A percentile compares a stretch with the other conserved stretches of the same genome.
Conservation (phyloP, 2,113 vertebrate species). For the Trogon melanurus region DNA sequence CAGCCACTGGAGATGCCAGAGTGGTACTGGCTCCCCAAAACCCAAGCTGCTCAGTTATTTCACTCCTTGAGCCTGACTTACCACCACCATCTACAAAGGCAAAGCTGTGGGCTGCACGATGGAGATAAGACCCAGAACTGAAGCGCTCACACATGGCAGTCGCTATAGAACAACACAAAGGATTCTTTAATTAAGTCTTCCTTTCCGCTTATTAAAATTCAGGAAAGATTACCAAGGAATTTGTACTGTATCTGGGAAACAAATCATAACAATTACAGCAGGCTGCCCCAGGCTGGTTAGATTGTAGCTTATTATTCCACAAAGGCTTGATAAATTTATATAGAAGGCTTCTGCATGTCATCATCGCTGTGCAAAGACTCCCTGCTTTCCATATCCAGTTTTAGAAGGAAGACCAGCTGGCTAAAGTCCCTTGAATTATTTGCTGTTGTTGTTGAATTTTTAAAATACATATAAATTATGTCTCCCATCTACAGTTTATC, state of each 20-base stretch:
- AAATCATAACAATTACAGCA: conserved; percentile 74
- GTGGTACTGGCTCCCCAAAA: background rate
- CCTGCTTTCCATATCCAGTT: background rate
- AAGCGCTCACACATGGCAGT: conserved; percentile 41
- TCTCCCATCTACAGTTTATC: conserved; percentile 57
- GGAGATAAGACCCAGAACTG: conserved; percentile 63
- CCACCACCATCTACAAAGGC: background rate
- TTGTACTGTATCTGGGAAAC: conserved; percentile 71
- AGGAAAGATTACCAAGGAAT: conserved; percentile 70
- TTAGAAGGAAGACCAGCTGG: conserved; percentile 43
- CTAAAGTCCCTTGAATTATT: conserved; percentile 26
- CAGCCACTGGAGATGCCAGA: background rate
- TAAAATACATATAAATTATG: conserved; percentile 62
- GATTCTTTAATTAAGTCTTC: conserved; percentile 77
- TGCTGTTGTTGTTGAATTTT: conserved; percentile 57
- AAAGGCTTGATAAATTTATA: conserved; percentile 47
- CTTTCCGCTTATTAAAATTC: conserved; percentile 74
- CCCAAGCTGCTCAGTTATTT: background rate
- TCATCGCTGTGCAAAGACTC: background rate
- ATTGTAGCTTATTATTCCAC: conserved; percentile 57
- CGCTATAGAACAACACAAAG: conserved; percentile 43
- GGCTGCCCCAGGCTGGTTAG: conserved; percentile 40
- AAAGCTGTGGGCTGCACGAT: background rate
- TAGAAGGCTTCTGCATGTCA: conserved; percentile 19
- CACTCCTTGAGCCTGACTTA: background rate